Evolutionary conservation across 92 coral and sea anemone genomes (phyloP).

Genomic region (Muricea muricata): DNA sequence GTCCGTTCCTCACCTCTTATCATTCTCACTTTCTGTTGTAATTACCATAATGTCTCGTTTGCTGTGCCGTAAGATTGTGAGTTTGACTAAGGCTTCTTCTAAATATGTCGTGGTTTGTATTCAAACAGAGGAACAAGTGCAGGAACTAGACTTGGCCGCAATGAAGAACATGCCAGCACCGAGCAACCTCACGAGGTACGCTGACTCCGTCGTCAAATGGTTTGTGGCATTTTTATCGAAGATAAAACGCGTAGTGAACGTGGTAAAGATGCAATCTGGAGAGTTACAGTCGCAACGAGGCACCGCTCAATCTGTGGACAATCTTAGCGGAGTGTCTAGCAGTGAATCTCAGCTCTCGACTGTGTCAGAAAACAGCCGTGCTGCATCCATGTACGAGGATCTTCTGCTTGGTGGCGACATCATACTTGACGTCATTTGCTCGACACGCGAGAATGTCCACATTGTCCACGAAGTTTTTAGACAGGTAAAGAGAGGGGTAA

Average conservation of each 20-base stretch:
- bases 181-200: constrained; percentile 1
- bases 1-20: too few species aligned
- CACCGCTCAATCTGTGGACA: constrained; percentile 76
- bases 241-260: constrained; percentile 72
- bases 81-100: neutral
- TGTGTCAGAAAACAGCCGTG: constrained; percentile 41
- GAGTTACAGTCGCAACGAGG: constrained; percentile 57
- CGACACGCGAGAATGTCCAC: constrained; percentile 90
- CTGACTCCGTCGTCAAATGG: constrained; percentile 92
- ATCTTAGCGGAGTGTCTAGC: constrained; percentile 58
- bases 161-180: neutral
- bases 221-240: constrained; percentile 91
- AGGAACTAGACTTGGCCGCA: neutral
- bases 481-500: constrained; percentile 64
- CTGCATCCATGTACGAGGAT: constrained; percentile 71
- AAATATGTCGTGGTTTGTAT: neutral
- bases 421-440: constrained; percentile 84
- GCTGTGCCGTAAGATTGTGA: too few species aligned
- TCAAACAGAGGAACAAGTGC: constrained; percentile 21
- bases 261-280: constrained; percentile 28
- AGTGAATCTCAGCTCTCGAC: constrained; percentile 56
- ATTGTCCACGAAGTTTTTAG: constrained; percentile 93
- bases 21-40: too few species aligned
- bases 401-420: constrained; percentile 87
- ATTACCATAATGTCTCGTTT: too few species aligned